Conservation (phyloP, 53 echinoderm and acorn worm genomes). For the Actinopyga echinites region DNA sequence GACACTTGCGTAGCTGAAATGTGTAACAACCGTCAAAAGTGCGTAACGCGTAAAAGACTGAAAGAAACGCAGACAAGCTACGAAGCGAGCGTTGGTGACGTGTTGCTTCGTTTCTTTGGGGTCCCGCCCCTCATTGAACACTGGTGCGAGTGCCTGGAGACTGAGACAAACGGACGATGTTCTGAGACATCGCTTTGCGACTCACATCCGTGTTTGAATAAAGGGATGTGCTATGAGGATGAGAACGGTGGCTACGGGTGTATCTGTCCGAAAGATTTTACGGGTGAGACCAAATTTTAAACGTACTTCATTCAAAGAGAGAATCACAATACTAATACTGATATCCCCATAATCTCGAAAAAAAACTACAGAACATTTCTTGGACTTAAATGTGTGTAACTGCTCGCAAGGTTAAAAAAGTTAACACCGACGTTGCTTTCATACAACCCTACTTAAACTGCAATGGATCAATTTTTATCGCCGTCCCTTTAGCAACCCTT, state of each 20-base stretch:
- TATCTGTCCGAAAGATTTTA: constrained; percentile 62
- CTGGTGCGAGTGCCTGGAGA: constrained; percentile 79
- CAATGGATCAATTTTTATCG: too few species aligned
- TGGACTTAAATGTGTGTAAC: too few species aligned
- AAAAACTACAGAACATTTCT: too few species aligned
- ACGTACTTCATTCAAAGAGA: too few species aligned
- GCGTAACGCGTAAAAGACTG: constrained; percentile 69
- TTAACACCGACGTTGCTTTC: too few species aligned
- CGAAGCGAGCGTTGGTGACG: neutral
- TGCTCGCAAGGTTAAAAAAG: too few species aligned
- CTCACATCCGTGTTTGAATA: constrained; percentile 75
- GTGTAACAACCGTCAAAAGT: constrained; percentile 70
- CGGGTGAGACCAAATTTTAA: constrained; percentile 49
- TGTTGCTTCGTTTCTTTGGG: constrained; percentile 58
- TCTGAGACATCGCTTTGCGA: constrained; percentile 67
- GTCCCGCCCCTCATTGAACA: constrained; percentile 76
- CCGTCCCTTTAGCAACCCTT: too few species aligned
- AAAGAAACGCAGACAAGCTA: constrained; percentile 48
- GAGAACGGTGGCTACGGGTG: constrained; percentile 69
- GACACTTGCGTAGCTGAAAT: constrained; percentile 77
- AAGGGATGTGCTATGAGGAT: constrained; percentile 61
- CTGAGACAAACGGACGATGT: constrained; percentile 72
- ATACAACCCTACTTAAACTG: too few species aligned
- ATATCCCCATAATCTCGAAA: too few species aligned
- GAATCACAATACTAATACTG: too few species aligned